Base-by-base conservation (phyloP, 2,797 vertebrate species). In the Podarcis siculus region DNA sequence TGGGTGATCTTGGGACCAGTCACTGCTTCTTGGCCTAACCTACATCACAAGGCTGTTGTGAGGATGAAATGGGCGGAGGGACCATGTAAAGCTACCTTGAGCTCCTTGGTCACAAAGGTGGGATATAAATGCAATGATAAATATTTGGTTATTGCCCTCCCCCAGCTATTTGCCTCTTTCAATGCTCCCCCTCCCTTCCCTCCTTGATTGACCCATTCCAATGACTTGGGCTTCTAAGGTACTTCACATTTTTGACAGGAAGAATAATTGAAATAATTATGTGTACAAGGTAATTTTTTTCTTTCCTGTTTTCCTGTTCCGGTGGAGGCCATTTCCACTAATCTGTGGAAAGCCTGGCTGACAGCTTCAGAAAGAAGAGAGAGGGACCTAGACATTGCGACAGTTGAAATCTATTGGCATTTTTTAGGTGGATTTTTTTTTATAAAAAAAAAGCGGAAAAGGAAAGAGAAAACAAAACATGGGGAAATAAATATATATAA, bases 261-360 rank as follows among this genome's bases (percentile, higher is more conserved):
- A 86, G 80, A 87, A 95, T 93, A 93, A 94, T 71, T 55, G 0
- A 71, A 85, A 79, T 58, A 90, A 82, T 93, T 92, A 89, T 49
- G 58, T 7, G 1, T 0, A 0, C 35, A 2, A 7, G 23, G 89
- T 94, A 91, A 39, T 88, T 83, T 84, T 9, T 71, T 79, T 79
- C 13, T n/a, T 25, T 19, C 58, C 69, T 84, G 9, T 55, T 83
- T 79, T 12, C n/a, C 15, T 30, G 10, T 61, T 78, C 86, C 83
- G 79, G 37, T 0, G 3, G 88, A 94, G 92, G 91, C 86, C 88
- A 66, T 89, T 93, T 92, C 82, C n/a, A 87, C 78, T 61, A 92
- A 85, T 93, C 87, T 0, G 9, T 90, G 42, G 89, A 95, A 95
- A 90, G 85, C 90, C 85, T 8, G 73, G 84, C 78, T 93, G 92